These are phyloP conservation scores for Hippocampus barbouri DNA, from an alignment of 2,113 vertebrate genomes.

Conservation along the genomic window DNA sequence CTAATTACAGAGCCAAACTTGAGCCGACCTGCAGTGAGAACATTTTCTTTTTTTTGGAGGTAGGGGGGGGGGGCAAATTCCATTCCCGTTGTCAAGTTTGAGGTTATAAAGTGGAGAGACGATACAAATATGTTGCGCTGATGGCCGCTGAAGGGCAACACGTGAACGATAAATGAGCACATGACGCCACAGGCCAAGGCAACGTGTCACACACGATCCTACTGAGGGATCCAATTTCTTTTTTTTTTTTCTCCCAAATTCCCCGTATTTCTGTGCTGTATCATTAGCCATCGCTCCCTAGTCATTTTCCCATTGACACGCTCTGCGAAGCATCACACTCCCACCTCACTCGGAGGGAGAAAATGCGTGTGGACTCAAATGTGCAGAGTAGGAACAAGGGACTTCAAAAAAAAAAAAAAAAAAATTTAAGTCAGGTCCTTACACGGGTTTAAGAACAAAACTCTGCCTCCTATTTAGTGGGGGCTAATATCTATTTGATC, in stretches of 20 bases:
- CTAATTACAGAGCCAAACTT: neutral
- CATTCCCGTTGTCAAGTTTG: neutral
- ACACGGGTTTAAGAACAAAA: neutral
- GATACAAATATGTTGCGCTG: neutral
- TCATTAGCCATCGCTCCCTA: slow-evolving; percentile 57
- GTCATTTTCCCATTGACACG: slow-evolving; percentile 66
- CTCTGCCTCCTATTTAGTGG: neutral
- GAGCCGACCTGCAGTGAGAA: neutral
- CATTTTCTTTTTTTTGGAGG: neutral
- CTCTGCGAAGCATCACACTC: slow-evolving; percentile 49
- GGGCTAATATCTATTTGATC: neutral
- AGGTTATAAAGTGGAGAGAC: neutral
- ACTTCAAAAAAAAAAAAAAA: too few species aligned
- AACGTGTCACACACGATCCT: slow-evolving; percentile 18
- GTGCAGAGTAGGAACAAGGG: neutral
- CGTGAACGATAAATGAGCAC: slow-evolving; percentile 10
- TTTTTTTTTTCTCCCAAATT: slow-evolving; percentile 25
- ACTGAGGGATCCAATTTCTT: slow-evolving; percentile 48
- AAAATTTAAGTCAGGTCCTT: neutral
- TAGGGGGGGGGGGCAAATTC: neutral
- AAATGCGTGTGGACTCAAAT: neutral
- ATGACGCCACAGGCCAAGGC: slow-evolving; percentile 6
- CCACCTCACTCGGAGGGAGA: slow-evolving; percentile 2
- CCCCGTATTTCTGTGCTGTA: slow-evolving; percentile 42
- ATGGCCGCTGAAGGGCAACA: neutral